Evolutionary conservation across 2,888 invertebrate species (phyloP).

Genomic region (Cheilosia vulpina): DNA sequence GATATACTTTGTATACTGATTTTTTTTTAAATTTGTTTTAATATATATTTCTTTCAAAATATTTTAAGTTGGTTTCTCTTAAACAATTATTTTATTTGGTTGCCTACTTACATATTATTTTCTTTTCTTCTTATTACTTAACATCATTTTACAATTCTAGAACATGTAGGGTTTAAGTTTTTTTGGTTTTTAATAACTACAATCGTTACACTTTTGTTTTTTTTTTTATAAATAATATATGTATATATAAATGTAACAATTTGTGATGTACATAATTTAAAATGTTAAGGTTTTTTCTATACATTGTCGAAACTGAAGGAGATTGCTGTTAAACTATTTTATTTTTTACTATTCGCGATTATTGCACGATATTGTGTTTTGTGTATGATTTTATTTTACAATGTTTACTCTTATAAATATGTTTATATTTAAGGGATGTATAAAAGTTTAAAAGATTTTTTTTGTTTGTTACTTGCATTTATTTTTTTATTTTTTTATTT

Average conservation of each 20-base stretch:
- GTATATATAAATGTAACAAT: constrained; percentile 67
- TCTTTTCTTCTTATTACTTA: constrained; percentile 42
- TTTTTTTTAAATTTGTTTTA: constrained; percentile 5
- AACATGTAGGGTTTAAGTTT: constrained; percentile 64
- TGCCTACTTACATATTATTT: constrained; percentile 64
- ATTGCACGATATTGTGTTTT: constrained; percentile 52
- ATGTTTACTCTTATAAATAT: constrained; percentile 61
- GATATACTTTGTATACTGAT: constrained; percentile 56
- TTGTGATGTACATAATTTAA: constrained; percentile 56
- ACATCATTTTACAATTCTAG: constrained; percentile 69
- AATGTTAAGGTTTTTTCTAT: constrained; percentile 47
- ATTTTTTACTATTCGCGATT: constrained; percentile 44
- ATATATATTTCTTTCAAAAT: constrained; percentile 21
- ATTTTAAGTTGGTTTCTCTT: constrained; percentile 38
- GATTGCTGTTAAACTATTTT: constrained; percentile 40
- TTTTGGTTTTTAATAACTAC: constrained; percentile 46
- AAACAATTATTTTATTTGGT: constrained; percentile 62
- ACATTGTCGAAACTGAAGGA: constrained; percentile 48
- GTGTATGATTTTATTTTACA: constrained; percentile 63
- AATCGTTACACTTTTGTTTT: constrained; percentile 45
- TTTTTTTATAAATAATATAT: constrained; percentile 38
- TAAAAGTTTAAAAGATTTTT: constrained; percentile 72
- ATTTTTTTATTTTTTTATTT: constrained; percentile 34
- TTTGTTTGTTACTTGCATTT: constrained; percentile 43
- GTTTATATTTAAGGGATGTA: constrained; percentile 74